These are phyloP conservation scores for Zaprionus camerounensis DNA, from an alignment of 1,140 invertebrate genomes.

Conservation along the genomic window DNA sequence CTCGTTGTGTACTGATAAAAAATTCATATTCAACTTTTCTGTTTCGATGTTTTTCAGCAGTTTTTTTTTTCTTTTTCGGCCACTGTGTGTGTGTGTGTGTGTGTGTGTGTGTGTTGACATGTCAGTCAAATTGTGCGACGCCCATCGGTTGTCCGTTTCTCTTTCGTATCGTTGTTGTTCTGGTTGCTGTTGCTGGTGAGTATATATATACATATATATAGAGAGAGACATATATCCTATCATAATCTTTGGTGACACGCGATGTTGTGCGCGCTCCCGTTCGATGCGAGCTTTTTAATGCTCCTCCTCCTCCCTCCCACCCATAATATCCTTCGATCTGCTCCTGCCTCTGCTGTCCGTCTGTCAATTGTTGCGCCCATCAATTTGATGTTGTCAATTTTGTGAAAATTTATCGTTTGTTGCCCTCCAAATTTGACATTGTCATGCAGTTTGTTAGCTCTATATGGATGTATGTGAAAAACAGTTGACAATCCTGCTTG, in stretches of 20 bases:
- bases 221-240: constrained; percentile 59
- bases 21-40: constrained; percentile 56
- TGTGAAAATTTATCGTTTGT: constrained; percentile 80
- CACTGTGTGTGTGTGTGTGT: constrained; percentile 28
- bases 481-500: constrained; percentile 47
- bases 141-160: constrained; percentile 52
- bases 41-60: constrained; percentile 24
- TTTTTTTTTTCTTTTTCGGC: constrained; percentile 14
- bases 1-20: constrained; percentile 47
- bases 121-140: constrained; percentile 71
- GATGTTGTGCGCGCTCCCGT: constrained; percentile 45
- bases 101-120: constrained; percentile 66
- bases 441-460: constrained; percentile 79
- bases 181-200: constrained; percentile 19
- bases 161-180: constrained; percentile 45
- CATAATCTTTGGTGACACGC: constrained; percentile 80
- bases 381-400: constrained; percentile 82
- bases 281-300: constrained; percentile 51
- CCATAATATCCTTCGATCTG: constrained; percentile 12
- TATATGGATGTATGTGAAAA: constrained; percentile 42
- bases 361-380: constrained; percentile 62
- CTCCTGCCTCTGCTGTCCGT: constrained; percentile 17
- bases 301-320: constrained; percentile 36
- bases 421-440: constrained; percentile 77
- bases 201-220: constrained; percentile 25